Evolutionary conservation across 2,888 invertebrate species (phyloP), one percentile per base, ranked within the genome.

Genomic region (Diploptera punctata): DNA sequence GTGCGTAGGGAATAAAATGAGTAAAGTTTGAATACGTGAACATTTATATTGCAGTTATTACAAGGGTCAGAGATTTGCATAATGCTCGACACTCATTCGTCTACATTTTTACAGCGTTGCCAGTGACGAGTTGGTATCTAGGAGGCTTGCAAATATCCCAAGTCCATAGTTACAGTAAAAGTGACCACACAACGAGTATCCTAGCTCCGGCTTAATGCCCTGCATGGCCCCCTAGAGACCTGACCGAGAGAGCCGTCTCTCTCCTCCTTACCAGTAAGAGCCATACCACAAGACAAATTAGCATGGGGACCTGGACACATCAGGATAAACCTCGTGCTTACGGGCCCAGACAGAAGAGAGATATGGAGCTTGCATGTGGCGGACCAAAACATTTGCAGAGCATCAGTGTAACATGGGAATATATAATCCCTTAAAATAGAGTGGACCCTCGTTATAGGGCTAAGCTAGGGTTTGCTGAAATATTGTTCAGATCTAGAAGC

Each of bases 211-310:
- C 44, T 65, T 65, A 65, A 65, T 65, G 47, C 65, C 18, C 10
- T 29, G 24, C 65, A 65, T 47, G 65, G 13, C 29, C 47, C 65
- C 29, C 65, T n/a, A 44, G 65, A 65, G 65, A 65, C 65, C 18
- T 43, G 29, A 57, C 57, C 57, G 33, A 33, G 57, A 57, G 13
- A n/a, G 29, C 16, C 3, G 7, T 43, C 19, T 19, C 61, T 61
- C 19, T 61, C 61, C 61, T 38, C n/a, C 65, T 57, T 57, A 57
- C 57, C 57, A 29, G 31, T 31, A 29, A 29, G n/a, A 29, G 57
- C 43, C 65, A 24, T 47, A 65, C 65, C 67, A 49, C 69, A 73
- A 72, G 75, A 72, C 73, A 75, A 75, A 74, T 71, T 73, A 75
- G 72, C 73, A 71, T 74, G 74, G 74, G 73, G 73, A 74, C 65